Conservation (phyloP, 2,797 vertebrate genomes). For the Phrynocephalus guinanensis region DNA sequence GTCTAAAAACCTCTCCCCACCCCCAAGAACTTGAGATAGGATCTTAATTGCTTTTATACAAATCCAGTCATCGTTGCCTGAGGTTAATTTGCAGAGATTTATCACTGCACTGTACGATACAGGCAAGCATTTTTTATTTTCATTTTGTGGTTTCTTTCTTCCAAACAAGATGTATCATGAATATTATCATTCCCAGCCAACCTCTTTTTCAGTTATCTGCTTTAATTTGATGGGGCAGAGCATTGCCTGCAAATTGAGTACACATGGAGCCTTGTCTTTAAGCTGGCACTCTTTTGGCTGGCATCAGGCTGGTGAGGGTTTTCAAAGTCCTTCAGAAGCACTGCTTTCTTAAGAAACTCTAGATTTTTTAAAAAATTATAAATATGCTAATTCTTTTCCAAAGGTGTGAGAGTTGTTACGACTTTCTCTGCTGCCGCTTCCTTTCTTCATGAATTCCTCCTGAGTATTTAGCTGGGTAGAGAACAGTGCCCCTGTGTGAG, state of each 20-base stretch:
- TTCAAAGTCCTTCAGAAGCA: slow-evolving; percentile 32
- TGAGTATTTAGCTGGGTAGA: not conserved
- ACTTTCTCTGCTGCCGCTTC: slow-evolving; percentile 47
- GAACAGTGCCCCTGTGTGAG: slow-evolving; percentile 30
- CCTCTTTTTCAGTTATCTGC: slow-evolving; percentile 30
- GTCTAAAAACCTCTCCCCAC: slow-evolving; percentile 17
- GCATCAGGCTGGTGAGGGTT: slow-evolving; percentile 42
- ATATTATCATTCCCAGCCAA: slow-evolving; percentile 28
- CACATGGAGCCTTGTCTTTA: slow-evolving; percentile 41
- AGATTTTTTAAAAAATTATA: slow-evolving; percentile 40
- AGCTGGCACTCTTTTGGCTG: slow-evolving; percentile 44
- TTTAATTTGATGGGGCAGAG: slow-evolving; percentile 18
- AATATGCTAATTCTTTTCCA: slow-evolving; percentile 26
- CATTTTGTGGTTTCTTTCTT: not conserved
- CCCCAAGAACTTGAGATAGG: slow-evolving; percentile 2
- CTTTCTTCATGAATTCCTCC: slow-evolving; percentile 23
- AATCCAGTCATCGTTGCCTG: slow-evolving; percentile 20
- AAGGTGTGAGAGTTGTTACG: slow-evolving; percentile 7
- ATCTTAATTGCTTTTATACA: slow-evolving; percentile 32
- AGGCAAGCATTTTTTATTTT: slow-evolving; percentile 15
- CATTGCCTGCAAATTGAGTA: slow-evolving; percentile 6
- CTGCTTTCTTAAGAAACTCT: slow-evolving; percentile 51
- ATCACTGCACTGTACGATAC: slow-evolving; percentile 13
- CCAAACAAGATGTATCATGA: slow-evolving; percentile 28
- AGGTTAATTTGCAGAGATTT: slow-evolving; percentile 33